These are phyloP conservation scores for Laterallus jamaicensis DNA, from an alignment of 2,113 vertebrate species.

Conservation along the genomic window DNA sequence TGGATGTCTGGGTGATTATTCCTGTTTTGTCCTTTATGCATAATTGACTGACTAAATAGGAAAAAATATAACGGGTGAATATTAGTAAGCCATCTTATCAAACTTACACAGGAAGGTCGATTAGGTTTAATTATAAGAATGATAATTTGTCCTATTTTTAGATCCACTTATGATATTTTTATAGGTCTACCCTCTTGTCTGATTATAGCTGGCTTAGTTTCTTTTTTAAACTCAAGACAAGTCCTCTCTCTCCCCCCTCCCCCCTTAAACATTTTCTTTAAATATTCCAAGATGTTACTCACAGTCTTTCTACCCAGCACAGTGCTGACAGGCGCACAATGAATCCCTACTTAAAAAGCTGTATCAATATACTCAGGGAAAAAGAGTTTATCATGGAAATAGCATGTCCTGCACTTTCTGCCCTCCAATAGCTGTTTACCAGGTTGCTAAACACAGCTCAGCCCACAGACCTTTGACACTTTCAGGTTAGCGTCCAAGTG, in stretches of 20 bases:
- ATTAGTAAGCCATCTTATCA: conserved; percentile 21
- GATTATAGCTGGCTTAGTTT: not conserved
- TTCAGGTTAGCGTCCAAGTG: not conserved
- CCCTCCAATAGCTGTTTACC: not conserved
- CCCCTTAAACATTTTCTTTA: not conserved
- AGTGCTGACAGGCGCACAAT: not conserved
- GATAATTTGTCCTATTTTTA: not conserved
- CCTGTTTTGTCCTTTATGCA: conserved; percentile 56
- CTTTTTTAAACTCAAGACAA: not conserved
- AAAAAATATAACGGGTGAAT: not conserved
- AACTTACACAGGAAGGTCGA: not conserved
- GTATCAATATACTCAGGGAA: not conserved
- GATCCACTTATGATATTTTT: not conserved
- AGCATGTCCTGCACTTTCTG: not conserved
- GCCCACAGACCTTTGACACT: conserved; percentile 42
- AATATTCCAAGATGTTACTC: conserved; percentile 36
- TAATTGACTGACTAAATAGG: conserved; percentile 41
- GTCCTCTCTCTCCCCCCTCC: not conserved
- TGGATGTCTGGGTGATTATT: not conserved
- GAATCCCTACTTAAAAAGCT: not conserved
- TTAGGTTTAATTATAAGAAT: conserved; percentile 23
- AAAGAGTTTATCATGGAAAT: not conserved
- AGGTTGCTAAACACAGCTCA: not conserved
- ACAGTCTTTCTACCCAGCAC: conserved; percentile 27
- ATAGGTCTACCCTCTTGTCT: not conserved